These are phyloP conservation scores for Mallotus villosus DNA, from an alignment of 2,797 vertebrate genomes.

Conservation along the genomic window DNA sequence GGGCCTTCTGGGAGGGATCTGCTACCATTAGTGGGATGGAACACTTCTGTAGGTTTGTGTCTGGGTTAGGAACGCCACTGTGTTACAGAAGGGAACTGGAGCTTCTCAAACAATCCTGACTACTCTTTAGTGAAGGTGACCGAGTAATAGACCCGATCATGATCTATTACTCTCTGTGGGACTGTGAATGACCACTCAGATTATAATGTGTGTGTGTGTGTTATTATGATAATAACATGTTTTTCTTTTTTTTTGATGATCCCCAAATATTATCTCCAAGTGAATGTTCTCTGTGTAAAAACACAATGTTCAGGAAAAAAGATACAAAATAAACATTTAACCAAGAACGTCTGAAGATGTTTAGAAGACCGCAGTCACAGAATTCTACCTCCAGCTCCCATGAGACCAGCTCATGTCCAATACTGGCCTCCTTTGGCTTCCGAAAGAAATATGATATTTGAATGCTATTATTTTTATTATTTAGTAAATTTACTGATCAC, in stretches of 20 bases:
- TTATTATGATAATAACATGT: neutral
- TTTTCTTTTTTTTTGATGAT: neutral
- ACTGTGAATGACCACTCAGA: too few relatives aligned
- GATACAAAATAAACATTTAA: neutral
- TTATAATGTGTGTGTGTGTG: neutral
- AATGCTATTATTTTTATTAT: too few relatives aligned
- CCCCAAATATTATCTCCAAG: neutral
- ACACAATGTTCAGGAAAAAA: neutral
- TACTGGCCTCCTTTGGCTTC: too few relatives aligned
- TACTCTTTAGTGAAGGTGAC: slow-evolving; percentile 60
- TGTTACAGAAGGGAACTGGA: slow-evolving; percentile 64
- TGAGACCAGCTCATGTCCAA: too few relatives aligned
- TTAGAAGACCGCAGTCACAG: too few relatives aligned
- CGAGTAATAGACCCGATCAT: slow-evolving; percentile 38
- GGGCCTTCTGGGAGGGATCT: slow-evolving; percentile 63
- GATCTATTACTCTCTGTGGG: slow-evolving; percentile 38
- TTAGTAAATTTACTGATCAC: neutral
- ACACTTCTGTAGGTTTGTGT: slow-evolving; percentile 65
- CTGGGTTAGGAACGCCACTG: slow-evolving; percentile 7
- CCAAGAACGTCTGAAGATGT: too few relatives aligned
- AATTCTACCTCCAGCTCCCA: too few relatives aligned
- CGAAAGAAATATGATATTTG: too few relatives aligned
- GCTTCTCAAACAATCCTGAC: slow-evolving; percentile 63
- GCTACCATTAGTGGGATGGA: slow-evolving; percentile 57
- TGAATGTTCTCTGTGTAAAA: neutral